Base-by-base conservation (phyloP, 2,797 vertebrate genomes). In the Helostoma temminkii region DNA sequence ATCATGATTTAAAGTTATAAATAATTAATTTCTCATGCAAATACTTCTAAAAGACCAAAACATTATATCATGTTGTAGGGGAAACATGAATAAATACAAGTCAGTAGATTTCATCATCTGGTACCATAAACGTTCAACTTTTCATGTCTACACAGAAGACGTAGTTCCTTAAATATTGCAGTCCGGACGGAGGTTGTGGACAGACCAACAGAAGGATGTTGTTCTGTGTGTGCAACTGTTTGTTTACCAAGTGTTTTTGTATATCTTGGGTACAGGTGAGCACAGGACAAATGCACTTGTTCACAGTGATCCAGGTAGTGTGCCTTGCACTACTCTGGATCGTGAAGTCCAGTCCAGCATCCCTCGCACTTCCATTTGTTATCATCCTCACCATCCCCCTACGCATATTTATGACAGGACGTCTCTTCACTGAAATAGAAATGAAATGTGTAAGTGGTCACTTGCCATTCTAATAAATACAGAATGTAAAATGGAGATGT, bases 301-400 rank as follows among this genome's bases (percentile, higher is more conserved):
- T 95, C 94, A 99, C 98, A 0, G 22, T 79, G 58, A 96, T 95
- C 65, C 98, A 99, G 91, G 60, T 96, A 1, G 0, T 92, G 9
- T 95, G 95, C 71, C 93, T 99, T 0, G 95, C 22, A 0, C 0
- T 91, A 64, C 92, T 98, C 72, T 99, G 97, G 96, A 91, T 67
- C 1, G 93, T 97, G 49, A 99, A 98, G 72, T 95, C 95, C 67
- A 95, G 92, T 3, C 66, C 76, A 0, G 89, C 89, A 25, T 97
- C 97, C 0, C 93, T 99, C 21, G 96, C 96, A 0, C 92, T 99
- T 73, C 98, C 98, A 11, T 99, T 99, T 19, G 0, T 98, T 47
- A 96, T 99, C 71, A 98, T 99, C 88, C 95, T 99, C 88, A 99
- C 97, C 0, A 96, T 99, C 85, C 97, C 97, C 8, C 83, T 99